Evolutionary conservation across 2,888 invertebrate genomes (phyloP).

Genomic region (Pachymerium ferrugineum): DNA sequence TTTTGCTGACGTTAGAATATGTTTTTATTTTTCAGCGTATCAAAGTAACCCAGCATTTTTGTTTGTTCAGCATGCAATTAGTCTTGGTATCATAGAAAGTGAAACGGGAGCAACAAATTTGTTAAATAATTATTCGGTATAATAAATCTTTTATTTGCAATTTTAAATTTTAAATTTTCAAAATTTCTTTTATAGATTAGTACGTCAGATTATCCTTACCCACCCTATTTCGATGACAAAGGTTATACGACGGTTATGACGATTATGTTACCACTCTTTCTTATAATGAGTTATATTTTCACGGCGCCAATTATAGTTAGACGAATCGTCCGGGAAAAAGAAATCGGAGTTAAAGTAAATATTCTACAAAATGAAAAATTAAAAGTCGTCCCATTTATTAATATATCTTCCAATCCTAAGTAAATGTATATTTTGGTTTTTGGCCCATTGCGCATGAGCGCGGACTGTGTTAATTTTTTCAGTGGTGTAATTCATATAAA

Average conservation of each 20-base stretch:
- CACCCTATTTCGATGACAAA: background rate
- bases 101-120: background rate
- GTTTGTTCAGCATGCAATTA: background rate
- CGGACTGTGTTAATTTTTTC: too few relatives aligned
- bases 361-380: too few relatives aligned
- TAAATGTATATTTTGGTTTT: too few relatives aligned
- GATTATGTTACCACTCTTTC: background rate
- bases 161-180: background rate
- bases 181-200: background rate
- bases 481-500: too few relatives aligned
- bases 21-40: background rate
- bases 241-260: background rate
- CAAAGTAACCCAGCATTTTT: background rate
- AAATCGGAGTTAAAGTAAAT: constrained; percentile 23
- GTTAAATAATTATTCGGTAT: background rate
- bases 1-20: too few relatives aligned
- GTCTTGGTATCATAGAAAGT: background rate
- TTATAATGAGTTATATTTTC: background rate
- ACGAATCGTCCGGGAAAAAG: constrained; percentile 17
- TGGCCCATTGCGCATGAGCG: too few relatives aligned
- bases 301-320: background rate
- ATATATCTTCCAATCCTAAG: too few relatives aligned
- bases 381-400: too few relatives aligned
- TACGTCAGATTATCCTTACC: background rate
- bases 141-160: background rate